phyloP scores from a whole-genome alignment of 2,113 vertebrate genomes.

The Dunckerocampus dactyliophorus region DNA sequence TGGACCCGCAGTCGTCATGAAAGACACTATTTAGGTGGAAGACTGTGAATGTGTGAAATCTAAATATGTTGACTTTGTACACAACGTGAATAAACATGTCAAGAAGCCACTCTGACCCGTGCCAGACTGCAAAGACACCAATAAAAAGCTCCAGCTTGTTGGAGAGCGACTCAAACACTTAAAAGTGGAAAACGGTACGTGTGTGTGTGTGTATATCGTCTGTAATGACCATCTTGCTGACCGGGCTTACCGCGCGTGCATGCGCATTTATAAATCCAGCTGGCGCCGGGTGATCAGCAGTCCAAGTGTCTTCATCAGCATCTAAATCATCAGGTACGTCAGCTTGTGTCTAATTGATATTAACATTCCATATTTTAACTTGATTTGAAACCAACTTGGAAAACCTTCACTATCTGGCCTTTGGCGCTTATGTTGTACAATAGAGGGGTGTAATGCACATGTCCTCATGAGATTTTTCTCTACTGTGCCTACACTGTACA shows the following conservation, averaged over 20 bases:
- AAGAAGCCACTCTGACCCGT: not conserved
- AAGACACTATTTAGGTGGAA: not conserved
- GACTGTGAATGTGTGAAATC: not conserved
- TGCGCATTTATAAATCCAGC: slow-evolving; percentile 36
- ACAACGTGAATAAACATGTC: slow-evolving; percentile 2
- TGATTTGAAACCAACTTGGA: too few species aligned
- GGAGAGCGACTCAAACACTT: too few species aligned
- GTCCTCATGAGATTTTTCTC: too few species aligned
- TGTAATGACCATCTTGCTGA: slow-evolving; percentile 32
- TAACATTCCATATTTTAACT: not conserved
- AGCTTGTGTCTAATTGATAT: not conserved
- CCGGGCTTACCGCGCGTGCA: slow-evolving; percentile 10
- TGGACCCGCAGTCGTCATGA: not conserved
- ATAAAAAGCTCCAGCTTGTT: not conserved
- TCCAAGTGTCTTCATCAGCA: not conserved
- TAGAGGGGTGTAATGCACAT: too few species aligned
- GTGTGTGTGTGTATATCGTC: slow-evolving; percentile 8
- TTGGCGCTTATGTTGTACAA: too few species aligned
- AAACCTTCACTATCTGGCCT: too few species aligned
- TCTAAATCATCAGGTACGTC: not conserved
- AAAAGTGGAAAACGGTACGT: not conserved
- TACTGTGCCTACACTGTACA: too few species aligned
- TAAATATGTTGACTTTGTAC: not conserved
- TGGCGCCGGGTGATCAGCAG: not conserved
- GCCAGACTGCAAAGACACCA: not conserved